Base-by-base conservation (phyloP, 2,797 vertebrate genomes). In the Echiichthys vipera region DNA sequence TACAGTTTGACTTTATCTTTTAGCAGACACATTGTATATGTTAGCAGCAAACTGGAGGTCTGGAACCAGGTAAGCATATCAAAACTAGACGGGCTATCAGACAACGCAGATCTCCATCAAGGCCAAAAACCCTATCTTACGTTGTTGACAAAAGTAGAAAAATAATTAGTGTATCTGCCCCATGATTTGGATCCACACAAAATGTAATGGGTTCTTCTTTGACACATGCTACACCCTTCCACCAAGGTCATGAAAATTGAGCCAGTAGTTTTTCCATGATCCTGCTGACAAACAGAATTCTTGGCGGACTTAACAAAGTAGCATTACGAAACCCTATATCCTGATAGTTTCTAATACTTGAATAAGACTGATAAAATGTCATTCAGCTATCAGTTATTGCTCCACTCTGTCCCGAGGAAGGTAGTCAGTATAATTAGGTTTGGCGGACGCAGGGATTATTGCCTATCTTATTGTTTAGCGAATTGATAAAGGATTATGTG, bases 401-500 rank as follows among this genome's bases (percentile, higher is more conserved):
- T 66, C 40, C 39, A 27, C 57, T 68, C 68, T 83, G 71, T 78
- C 61, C 71, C 36, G 0, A 29, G 47, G 64, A 53, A 57, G 37
- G 37, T 53, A 24, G 36, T 51, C 53, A 3, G 45, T 43, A 3
- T 68, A 80, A 86, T 81, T 54, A 85, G 45, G 61, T 70, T 68
- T 67, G 62, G 55, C 49, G 74, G 73, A 78, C 69, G 54, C 46
- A 36, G 61, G 73, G 74, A 88, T 83, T 75, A 83, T 54, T 72
- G 55, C 30, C 25, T 84, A 78, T 81, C 39, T 84, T 40, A 30
- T 56, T 65, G 63, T 85, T 74, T 27, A 74, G 46, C 61, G 51
- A 84, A 74, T 37, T 86, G 80, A 80, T 76, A 59, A 34, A 75
- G 63, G 70, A 84, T 86, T 84, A 77, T 40, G 51, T 36, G 47